These are phyloP conservation scores for Rhinopithecus roxellana DNA, from an alignment of 2,113 vertebrate species.

Conservation along the genomic window DNA sequence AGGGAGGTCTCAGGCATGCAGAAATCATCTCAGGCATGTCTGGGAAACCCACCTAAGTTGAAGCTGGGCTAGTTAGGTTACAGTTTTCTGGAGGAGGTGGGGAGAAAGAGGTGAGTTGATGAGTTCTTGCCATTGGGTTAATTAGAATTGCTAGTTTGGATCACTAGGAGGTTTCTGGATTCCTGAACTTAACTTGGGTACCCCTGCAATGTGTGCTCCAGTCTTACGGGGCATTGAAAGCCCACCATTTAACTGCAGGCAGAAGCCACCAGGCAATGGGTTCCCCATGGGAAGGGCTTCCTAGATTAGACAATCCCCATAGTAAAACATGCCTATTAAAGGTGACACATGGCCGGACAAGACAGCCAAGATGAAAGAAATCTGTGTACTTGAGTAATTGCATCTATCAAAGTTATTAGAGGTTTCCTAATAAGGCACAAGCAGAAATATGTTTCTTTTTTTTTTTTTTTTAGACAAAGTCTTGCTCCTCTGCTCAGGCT, in stretches of 20 bases:
- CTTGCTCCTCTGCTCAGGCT: no score
- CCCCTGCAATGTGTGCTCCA: no score
- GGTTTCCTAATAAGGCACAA: not conserved
- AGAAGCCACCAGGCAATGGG: no score
- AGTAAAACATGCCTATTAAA: not conserved
- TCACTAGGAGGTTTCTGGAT: not conserved
- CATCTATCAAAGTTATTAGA: not conserved
- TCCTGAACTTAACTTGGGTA: not conserved
- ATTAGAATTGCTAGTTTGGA: not conserved
- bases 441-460: not conserved
- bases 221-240: not conserved
- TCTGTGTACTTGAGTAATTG: not conserved
- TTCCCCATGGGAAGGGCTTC: not conserved
- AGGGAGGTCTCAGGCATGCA: not conserved
- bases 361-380: not conserved
- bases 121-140: not conserved
- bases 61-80: not conserved
- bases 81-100: not conserved
- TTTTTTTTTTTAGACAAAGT: not conserved
- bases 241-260: not conserved
- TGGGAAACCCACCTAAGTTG: not conserved
- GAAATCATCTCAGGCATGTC: not conserved
- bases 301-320: not conserved
- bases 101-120: not conserved
- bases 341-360: not conserved